Conservation (phyloP, 2,797 vertebrate genomes). For the Valencia hispanica region DNA sequence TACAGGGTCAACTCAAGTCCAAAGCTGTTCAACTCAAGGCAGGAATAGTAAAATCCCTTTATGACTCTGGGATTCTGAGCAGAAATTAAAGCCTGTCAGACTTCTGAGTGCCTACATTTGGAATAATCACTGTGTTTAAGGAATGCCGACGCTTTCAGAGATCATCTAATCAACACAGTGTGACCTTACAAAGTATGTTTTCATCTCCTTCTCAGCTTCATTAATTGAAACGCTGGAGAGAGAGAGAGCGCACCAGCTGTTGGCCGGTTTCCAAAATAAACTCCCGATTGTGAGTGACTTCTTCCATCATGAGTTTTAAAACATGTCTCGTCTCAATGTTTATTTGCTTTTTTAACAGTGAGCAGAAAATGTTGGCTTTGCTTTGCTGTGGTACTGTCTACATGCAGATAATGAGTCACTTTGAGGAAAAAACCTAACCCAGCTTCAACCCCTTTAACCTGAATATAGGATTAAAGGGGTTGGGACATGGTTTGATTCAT, state of each 20-base stretch:
- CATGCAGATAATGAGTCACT: not conserved
- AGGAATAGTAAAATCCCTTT: not conserved
- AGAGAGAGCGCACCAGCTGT: conserved; percentile 41
- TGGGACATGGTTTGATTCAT: no score
- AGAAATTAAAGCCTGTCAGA: conserved; percentile 24
- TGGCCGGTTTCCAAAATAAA: conserved; percentile 56
- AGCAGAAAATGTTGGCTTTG: conserved; percentile 24
- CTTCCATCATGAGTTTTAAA: conserved; percentile 22
- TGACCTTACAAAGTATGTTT: conserved; percentile 13
- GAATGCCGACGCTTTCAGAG: conserved; percentile 3
- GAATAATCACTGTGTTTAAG: conserved; percentile 6
- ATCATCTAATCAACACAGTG: conserved; percentile 22
- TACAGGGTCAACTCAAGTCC: conserved; percentile 43
- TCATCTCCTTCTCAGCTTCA: conserved; percentile 45
- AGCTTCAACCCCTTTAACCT: not conserved
- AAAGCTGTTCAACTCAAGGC: conserved; percentile 23
- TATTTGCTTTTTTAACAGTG: conserved; percentile 8
- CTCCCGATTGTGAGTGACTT: conserved; percentile 48
- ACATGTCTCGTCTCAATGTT: not conserved
- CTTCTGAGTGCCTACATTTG: conserved; percentile 5
- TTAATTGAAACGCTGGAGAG: conserved; percentile 46
- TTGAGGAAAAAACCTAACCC: not conserved
- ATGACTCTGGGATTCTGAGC: not conserved
- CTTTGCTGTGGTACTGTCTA: conserved; percentile 14
- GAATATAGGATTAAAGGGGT: not conserved